Evolutionary conservation across 2,888 invertebrate genomes (phyloP).

Genomic region (Caenorhabditis wallacei): DNA sequence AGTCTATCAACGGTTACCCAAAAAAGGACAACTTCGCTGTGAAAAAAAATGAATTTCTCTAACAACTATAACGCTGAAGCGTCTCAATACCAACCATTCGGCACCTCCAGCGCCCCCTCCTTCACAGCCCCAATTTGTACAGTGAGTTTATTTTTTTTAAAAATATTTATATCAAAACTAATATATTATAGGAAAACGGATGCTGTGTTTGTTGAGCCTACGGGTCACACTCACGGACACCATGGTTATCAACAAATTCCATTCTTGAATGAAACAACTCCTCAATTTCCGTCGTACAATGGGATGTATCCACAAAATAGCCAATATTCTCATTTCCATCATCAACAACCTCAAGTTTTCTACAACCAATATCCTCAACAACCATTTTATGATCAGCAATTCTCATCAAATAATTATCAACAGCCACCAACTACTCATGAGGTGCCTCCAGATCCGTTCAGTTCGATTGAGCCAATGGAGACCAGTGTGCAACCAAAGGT

Average conservation of each 20-base stretch:
- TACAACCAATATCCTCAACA: conserved; percentile 12
- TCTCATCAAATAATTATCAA: background rate
- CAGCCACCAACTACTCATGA: background rate
- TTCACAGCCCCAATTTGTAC: conserved; percentile 69
- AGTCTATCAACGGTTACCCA: conserved; percentile 2
- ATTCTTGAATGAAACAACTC: conserved; percentile 11
- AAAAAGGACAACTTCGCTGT: background rate
- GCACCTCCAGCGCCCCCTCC: conserved; percentile 12
- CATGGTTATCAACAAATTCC: conserved; percentile 12
- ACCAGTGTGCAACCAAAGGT: conserved; percentile 20
- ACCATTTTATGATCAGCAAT: background rate
- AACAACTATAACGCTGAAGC: conserved; percentile 10
- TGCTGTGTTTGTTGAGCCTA: conserved; percentile 83
- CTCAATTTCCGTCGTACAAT: conserved; percentile 24
- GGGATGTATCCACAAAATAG: background rate
- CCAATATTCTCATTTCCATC: background rate
- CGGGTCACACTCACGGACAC: conserved; percentile 63
- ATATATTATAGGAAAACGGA: conserved; percentile 71
- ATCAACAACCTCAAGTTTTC: conserved; percentile 25
- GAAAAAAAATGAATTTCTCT: conserved; percentile 48
- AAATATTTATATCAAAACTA: background rate
- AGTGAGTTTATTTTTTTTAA: conserved; percentile 52
- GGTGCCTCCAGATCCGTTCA: conserved; percentile 57
- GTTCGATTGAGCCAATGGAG: conserved; percentile 9
- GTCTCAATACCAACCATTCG: conserved; percentile 17